Percentiles rank a stretch among this genome's conserved stretches.
phyloP scores from a whole-genome alignment of 2,797 vertebrate genomes.

The Bradypodion pumilum region DNA sequence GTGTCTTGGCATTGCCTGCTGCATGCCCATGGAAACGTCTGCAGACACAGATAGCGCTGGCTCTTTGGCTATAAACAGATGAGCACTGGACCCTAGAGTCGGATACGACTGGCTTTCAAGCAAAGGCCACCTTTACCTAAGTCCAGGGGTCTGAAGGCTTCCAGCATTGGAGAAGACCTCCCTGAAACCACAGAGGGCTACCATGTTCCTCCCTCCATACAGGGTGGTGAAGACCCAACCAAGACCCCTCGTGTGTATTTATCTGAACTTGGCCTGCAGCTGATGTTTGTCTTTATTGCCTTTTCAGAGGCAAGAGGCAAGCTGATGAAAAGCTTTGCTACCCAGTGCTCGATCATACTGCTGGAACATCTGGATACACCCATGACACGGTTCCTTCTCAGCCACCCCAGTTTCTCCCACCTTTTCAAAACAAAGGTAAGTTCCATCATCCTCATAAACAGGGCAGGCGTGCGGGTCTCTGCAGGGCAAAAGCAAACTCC shows the following conservation, averaged over 20 bases:
- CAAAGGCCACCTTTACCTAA: too few relatives aligned
- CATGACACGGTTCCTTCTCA: slow-evolving; percentile 83
- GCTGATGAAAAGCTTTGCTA: slow-evolving; percentile 74
- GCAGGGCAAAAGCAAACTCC: too few relatives aligned
- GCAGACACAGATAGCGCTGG: too few relatives aligned
- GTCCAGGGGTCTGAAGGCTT: too few relatives aligned
- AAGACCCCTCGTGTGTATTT: too few relatives aligned
- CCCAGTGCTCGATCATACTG: slow-evolving; percentile 79
- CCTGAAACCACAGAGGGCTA: neutral
- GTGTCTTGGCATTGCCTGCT: too few relatives aligned
- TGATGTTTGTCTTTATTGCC: neutral
- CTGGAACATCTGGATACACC: slow-evolving; percentile 86
- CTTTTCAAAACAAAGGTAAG: slow-evolving; percentile 82
- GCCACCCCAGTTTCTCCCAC: slow-evolving; percentile 74
- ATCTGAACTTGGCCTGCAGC: neutral
- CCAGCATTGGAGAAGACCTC: too few relatives aligned
- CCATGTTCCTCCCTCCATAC: too few relatives aligned
- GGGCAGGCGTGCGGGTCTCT: neutral
- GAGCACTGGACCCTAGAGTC: too few relatives aligned
- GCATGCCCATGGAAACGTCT: too few relatives aligned
- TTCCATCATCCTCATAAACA: neutral
- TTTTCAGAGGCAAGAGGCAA: slow-evolving; percentile 78
- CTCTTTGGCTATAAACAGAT: too few relatives aligned
- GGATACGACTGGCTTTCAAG: too few relatives aligned
- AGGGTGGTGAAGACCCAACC: neutral